Evolutionary conservation across 2,888 invertebrate genomes (phyloP).

Genomic region (Pheosia tremula): DNA sequence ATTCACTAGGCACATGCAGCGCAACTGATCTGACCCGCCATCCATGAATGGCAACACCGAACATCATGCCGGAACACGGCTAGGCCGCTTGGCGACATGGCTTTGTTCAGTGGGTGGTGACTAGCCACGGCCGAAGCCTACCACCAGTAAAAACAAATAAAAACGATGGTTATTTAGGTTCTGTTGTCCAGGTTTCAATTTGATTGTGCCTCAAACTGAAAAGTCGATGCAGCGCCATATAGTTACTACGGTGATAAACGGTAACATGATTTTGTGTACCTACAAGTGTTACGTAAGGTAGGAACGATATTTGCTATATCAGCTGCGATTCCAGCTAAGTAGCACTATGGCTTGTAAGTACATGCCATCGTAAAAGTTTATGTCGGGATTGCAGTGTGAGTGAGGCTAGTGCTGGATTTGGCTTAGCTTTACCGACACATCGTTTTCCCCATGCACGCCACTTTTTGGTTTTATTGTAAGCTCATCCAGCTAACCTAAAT

Average conservation of each 20-base stretch:
- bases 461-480: too few species aligned
- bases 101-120: too few species aligned
- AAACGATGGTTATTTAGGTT: slow-evolving; percentile 26
- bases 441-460: not conserved
- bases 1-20: too few species aligned
- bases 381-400: slow-evolving; percentile 21
- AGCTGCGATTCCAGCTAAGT: slow-evolving; percentile 33
- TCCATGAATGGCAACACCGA: too few species aligned
- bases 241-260: slow-evolving; percentile 30
- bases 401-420: not conserved
- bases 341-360: not conserved
- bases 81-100: too few species aligned
- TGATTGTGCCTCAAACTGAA: slow-evolving; percentile 11
- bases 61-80: too few species aligned
- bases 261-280: slow-evolving; percentile 32
- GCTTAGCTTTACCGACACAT: not conserved
- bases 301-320: slow-evolving; percentile 25
- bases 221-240: slow-evolving; percentile 29
- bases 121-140: too few species aligned
- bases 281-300: slow-evolving; percentile 31
- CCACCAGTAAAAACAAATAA: too few species aligned
- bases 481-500: too few species aligned
- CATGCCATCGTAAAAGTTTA: slow-evolving; percentile 36
- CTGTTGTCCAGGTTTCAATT: slow-evolving; percentile 14
- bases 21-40: too few species aligned